Base-by-base conservation (phyloP, 2,888 invertebrate genomes). In the Drosophila niveifrons region DNA sequence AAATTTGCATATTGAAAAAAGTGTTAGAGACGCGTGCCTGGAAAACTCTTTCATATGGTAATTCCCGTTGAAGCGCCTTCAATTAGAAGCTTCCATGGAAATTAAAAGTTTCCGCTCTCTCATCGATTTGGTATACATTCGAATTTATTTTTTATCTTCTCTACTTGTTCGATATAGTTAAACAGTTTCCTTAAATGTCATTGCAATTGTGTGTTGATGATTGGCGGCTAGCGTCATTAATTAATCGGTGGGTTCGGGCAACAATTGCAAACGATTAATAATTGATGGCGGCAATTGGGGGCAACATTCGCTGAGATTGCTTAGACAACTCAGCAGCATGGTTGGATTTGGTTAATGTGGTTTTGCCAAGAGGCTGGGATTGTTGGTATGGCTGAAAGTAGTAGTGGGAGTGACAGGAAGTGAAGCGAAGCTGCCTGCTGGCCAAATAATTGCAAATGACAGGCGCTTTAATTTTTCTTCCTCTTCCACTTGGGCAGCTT, bases 381-480 rank as follows among this genome's bases (percentile, higher is more conserved):
- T 36, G 23, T n/a, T 18, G 15, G 41, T n/a, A 31, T 31, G 31
- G 10, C n/a, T 31, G 31, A 56, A n/a, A 39, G 62, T 13, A 39
- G 62, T 13, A n/a, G 18, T 23, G 17, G 41, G 18, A 41, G 52
- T 43, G 55, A 18, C 18, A 67, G 66, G 66, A 72, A 74, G 71
- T 85, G 81, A 80, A 75, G 76, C 75, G 76, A 73, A 63, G 71
- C 66, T 79, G 80, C 80, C 90, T 77, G 71, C 67, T 66, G 83
- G 80, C 79, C 46, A 83, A 83, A 85, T 90, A 90, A 90, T 90
- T 90, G 90, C 91, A 90, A 90, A 78, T 90, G 90, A 90, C 90
- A 90, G 90, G 87, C 85, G 88, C 85, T 83, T 87, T 83, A 83
- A 83, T 90, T 90, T 90, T 74, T 89, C 78, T 87, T 86, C 75